Evolutionary conservation across 2,797 vertebrate species (phyloP).

Genomic region (Sebastes vulpes): DNA sequence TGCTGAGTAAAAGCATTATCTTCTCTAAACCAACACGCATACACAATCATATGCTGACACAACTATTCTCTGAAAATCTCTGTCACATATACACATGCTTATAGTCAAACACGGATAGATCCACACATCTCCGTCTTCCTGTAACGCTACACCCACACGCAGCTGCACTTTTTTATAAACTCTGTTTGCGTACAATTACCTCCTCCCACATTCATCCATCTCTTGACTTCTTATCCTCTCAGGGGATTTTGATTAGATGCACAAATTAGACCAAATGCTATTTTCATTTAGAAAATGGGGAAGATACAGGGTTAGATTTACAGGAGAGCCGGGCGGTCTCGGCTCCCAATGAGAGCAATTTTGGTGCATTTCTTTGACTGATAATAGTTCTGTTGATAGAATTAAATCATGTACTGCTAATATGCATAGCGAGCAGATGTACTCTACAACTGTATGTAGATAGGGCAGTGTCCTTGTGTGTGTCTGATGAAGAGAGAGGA

Average conservation of each 20-base stretch:
- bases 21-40: constrained; percentile 22
- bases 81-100: constrained; percentile 12
- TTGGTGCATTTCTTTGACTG: background rate
- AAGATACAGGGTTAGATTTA: constrained; percentile 4
- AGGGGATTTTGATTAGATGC: constrained; percentile 56
- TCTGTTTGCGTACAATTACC: constrained; percentile 29
- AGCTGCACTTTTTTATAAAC: constrained; percentile 25
- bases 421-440: background rate
- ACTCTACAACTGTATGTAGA: background rate
- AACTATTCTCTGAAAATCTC: constrained; percentile 20
- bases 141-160: background rate
- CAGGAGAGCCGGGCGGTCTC: background rate
- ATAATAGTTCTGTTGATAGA: background rate
- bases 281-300: constrained; percentile 53
- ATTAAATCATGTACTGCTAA: background rate
- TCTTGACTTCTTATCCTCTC: constrained; percentile 42
- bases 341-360: constrained; percentile 2
- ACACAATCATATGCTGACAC: constrained; percentile 39
- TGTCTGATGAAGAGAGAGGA: too few species aligned
- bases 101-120: constrained; percentile 25
- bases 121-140: background rate
- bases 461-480: background rate
- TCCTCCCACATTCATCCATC: constrained; percentile 40
- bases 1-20: constrained; percentile 51
- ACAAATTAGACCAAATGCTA: constrained; percentile 51